Conservation (phyloP, 2,113 vertebrate genomes). For the Xyliphius kryptos region DNA sequence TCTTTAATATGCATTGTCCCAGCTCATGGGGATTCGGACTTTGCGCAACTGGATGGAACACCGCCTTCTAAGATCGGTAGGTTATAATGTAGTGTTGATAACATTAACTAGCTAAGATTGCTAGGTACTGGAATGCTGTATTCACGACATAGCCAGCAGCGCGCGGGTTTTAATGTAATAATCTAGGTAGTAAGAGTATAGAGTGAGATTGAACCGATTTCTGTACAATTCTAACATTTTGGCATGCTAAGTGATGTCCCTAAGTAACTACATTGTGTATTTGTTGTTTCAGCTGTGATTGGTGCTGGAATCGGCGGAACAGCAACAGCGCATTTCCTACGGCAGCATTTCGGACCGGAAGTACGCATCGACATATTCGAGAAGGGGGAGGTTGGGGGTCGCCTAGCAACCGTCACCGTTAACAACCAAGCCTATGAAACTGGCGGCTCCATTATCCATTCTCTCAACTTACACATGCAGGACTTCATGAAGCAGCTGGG, state of each 20-base stretch:
- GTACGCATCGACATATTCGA: slow-evolving; percentile 90
- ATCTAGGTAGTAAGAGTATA: too few species aligned
- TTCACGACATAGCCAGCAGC: too few species aligned
- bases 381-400: slow-evolving; percentile 77
- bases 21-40: too few species aligned
- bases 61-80: slow-evolving; percentile 68
- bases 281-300: slow-evolving; percentile 71
- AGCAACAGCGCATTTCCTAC: slow-evolving; percentile 81
- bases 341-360: slow-evolving; percentile 91
- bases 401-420: slow-evolving; percentile 85
- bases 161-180: too few species aligned
- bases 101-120: too few species aligned
- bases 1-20: too few species aligned
- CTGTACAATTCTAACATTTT: too few species aligned
- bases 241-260: too few species aligned
- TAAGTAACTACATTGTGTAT: not conserved
- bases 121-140: too few species aligned
- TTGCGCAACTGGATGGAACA: slow-evolving; percentile 60
- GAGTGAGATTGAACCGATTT: too few species aligned
- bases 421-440: slow-evolving; percentile 91
- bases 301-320: slow-evolving; percentile 92
- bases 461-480: slow-evolving; percentile 96
- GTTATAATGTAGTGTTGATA: too few species aligned
- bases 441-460: slow-evolving; percentile 85
- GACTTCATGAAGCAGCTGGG: slow-evolving; percentile 91